Conservation (phyloP, 2,797 vertebrate species). For the Enteromius trimaculatus region DNA sequence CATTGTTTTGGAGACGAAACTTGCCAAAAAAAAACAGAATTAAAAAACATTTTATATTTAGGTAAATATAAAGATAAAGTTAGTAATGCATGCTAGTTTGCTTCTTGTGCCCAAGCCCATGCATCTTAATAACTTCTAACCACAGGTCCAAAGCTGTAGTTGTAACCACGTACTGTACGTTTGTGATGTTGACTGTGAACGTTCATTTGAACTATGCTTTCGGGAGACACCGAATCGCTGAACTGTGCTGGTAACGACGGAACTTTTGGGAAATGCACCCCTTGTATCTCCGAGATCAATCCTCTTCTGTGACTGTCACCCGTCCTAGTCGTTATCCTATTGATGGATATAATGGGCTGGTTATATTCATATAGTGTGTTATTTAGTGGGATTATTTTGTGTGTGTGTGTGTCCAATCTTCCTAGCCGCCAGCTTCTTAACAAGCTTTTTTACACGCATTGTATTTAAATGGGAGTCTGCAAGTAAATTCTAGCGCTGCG, state of each 20-base stretch:
- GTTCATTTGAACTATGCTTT: too few relatives aligned
- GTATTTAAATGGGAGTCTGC: conserved; percentile 29
- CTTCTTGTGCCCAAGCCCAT: too few relatives aligned
- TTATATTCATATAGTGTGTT: conserved; percentile 51
- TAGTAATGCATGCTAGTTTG: too few relatives aligned
- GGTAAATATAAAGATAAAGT: too few relatives aligned
- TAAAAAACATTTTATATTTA: too few relatives aligned
- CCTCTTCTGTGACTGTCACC: conserved; percentile 56
- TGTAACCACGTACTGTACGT: too few relatives aligned
- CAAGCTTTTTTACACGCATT: neutral
- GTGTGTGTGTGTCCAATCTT: conserved; percentile 20
- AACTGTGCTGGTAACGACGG: too few relatives aligned
- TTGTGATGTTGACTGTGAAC: too few relatives aligned
- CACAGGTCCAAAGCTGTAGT: too few relatives aligned
- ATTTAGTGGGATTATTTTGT: conserved; percentile 31
- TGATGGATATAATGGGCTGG: conserved; percentile 63
- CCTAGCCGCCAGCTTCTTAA: conserved; percentile 24
- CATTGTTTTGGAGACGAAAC: neutral
- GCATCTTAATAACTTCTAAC: too few relatives aligned
- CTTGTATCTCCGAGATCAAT: conserved; percentile 46
- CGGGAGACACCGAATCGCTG: too few relatives aligned
- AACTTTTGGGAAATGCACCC: too few relatives aligned
- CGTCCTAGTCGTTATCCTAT: conserved; percentile 64
- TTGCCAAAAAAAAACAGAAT: neutral
- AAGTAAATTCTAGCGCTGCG: neutral